Base-by-base conservation (phyloP, 2,113 vertebrate species). In the Leucosticte australis region DNA sequence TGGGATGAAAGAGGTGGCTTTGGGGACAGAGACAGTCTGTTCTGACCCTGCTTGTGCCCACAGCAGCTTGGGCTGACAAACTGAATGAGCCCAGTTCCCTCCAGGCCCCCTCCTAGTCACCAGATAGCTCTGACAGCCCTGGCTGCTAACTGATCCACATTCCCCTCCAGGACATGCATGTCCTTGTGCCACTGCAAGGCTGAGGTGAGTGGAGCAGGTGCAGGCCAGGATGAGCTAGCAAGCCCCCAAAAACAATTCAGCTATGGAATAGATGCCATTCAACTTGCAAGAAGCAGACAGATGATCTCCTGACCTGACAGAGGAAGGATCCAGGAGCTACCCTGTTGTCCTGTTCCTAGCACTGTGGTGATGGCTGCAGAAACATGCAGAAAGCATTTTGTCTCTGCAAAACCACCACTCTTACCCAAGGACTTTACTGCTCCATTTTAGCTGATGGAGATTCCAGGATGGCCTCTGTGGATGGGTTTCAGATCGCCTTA, bases 141-240 rank as follows among this genome's bases (percentile, higher is more conserved):
- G 30, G 15, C 70, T 67, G 62, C 15, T 18, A 6, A 13, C 5
- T 53, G 17, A 35, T 31, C 31, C 46, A 6, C n/a, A 7, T 12
- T 4, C 1, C 10, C 6, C 18, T 64, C 13, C 5, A 3, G 15
- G 22, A 68, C 3, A 10, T 24, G 26, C 2, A 1, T 52, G 50
- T 56, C 52, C 30, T 55, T 56, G 13, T 68, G 49, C 33, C 20
- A 31, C 6, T 41, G 39, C 13, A 9, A 8, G 13, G n/a, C 22
- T 81, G 65, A 64, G 55, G 28, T 57, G n/a, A 81, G 41, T 5
- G 18, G 11, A 77, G 46, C 6, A 30, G 11, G 11, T 33, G 53
- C 13, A 37, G 20, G 18, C 11, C 44, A 83, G n/a, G 31, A 47
- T n/a, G 18, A 81, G 7, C 15, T 44, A 53, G 8, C 33, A 71